Conservation (phyloP, 2,888 invertebrate species). For the Megalurothrips usitatus region DNA sequence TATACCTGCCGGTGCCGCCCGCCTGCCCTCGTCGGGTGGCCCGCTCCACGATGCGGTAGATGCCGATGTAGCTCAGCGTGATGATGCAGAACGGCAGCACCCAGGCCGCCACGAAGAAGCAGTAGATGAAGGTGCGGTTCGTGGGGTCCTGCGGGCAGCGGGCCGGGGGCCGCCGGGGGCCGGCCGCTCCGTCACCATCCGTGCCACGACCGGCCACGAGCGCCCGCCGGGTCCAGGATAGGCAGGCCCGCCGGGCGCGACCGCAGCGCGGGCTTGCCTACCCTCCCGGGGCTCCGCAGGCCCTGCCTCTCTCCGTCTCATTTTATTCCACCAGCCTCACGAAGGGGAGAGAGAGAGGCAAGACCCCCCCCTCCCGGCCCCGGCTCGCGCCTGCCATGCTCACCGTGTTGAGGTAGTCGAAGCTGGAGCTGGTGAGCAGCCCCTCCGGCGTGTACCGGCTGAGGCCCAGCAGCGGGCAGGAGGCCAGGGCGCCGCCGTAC, state of each 20-base stretch:
- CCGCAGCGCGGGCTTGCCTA: too few species aligned
- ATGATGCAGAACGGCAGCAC: constrained; percentile 67
- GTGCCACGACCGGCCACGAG: too few species aligned
- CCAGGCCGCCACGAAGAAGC: constrained; percentile 73
- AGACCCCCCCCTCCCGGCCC: too few species aligned
- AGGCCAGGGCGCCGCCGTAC: constrained; percentile 65
- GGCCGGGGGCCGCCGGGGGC: too few species aligned
- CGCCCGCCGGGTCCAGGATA: too few species aligned
- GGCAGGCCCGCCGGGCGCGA: too few species aligned
- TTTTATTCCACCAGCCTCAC: too few species aligned
- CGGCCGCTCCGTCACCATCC: too few species aligned
- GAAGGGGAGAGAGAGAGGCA: too few species aligned
- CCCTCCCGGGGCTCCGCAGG: too few species aligned
- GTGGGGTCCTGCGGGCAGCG: constrained; percentile 46
- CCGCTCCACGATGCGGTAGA: constrained; percentile 57
- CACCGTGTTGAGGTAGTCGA: constrained; percentile 66
- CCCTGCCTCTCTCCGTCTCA: too few species aligned
- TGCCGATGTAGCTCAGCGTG: constrained; percentile 66
- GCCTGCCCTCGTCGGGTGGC: constrained; percentile 38
- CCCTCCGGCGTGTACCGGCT: constrained; percentile 72
- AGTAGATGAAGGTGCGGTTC: constrained; percentile 65
- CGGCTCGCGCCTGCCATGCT: too few species aligned
- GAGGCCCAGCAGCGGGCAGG: constrained; percentile 66
- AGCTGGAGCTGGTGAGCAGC: constrained; percentile 77
- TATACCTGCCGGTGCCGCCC: constrained; percentile 39